phyloP scores from a whole-genome alignment of 2,797 vertebrate species.

The Poeciliopsis paucimaculata region DNA sequence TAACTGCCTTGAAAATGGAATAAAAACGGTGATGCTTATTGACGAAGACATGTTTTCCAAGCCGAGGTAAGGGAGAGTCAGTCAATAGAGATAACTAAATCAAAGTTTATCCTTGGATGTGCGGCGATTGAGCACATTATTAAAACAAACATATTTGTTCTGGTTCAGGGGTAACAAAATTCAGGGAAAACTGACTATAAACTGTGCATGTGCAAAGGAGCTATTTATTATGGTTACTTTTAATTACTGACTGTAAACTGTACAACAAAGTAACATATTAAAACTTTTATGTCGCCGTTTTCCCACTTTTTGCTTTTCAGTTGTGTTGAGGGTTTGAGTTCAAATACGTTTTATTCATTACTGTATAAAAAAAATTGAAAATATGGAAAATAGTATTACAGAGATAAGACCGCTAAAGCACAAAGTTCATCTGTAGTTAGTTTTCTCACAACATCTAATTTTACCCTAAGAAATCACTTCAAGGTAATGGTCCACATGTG shows the following conservation, averaged over 20 bases:
- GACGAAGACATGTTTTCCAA: slow-evolving; percentile 6
- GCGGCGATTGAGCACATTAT: slow-evolving; percentile 19
- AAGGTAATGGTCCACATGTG: neutral
- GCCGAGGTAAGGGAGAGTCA: neutral
- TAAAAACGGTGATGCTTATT: slow-evolving; percentile 9
- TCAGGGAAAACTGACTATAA: slow-evolving; percentile 13
- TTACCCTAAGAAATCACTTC: neutral
- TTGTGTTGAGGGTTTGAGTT: neutral
- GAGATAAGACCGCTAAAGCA: neutral
- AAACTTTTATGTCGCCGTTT: neutral
- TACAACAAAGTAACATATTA: neutral
- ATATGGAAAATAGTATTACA: neutral
- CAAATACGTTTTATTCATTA: neutral
- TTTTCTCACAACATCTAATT: neutral
- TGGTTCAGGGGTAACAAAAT: slow-evolving; percentile 24
- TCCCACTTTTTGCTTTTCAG: neutral
- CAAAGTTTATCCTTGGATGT: slow-evolving; percentile 10
- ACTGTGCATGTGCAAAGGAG: neutral
- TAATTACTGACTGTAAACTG: neutral
- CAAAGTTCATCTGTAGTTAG: neutral
- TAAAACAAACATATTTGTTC: slow-evolving; percentile 21
- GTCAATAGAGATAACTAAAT: slow-evolving; percentile 21
- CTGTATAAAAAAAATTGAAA: neutral
- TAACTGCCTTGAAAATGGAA: slow-evolving; percentile 19
- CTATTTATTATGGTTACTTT: neutral